Conservation (phyloP, 1,140 invertebrate species). For the Meloidogyne floridensis region DNA sequence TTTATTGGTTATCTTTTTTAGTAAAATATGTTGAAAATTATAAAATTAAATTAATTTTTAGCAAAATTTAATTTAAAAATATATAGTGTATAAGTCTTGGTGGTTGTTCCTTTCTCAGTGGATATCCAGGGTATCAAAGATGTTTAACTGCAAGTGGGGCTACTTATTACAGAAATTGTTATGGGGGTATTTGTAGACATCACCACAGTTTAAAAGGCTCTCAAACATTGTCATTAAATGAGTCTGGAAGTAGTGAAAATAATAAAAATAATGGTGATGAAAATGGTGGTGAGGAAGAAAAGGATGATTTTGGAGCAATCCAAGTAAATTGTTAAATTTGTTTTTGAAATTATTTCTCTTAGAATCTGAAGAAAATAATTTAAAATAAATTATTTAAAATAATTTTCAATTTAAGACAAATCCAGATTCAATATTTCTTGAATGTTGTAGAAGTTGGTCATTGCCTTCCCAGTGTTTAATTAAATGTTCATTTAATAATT, state of each 20-base stretch:
- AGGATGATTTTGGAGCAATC: not conserved
- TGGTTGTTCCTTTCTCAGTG: constrained; percentile 12
- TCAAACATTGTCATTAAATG: constrained; percentile 20
- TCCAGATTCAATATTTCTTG: constrained; percentile 54
- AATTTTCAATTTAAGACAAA: constrained; percentile 18
- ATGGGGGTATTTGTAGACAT: constrained; percentile 11
- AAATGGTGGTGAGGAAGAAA: not conserved
- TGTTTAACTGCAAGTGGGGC: not conserved
- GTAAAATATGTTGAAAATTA: too few relatives aligned
- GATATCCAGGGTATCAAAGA: constrained; percentile 10
- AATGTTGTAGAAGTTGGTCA: constrained; percentile 58
- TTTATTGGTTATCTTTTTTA: too few relatives aligned
- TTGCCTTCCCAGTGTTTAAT: constrained; percentile 55
- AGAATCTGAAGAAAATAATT: not conserved
- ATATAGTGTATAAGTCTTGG: constrained; percentile 21
- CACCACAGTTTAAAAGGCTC: constrained; percentile 9
- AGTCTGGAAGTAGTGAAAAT: not conserved
- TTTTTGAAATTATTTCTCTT: not conserved
- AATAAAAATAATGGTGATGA: not conserved
- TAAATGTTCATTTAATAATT: constrained; percentile 55
- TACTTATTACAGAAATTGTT: constrained; percentile 20
- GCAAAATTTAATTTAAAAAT: not conserved
- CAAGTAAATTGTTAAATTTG: not conserved
- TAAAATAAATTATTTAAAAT: not conserved
- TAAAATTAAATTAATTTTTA: too few relatives aligned